Conservation (phyloP, 2,888 invertebrate species). For the Trimorus sp. region DNA sequence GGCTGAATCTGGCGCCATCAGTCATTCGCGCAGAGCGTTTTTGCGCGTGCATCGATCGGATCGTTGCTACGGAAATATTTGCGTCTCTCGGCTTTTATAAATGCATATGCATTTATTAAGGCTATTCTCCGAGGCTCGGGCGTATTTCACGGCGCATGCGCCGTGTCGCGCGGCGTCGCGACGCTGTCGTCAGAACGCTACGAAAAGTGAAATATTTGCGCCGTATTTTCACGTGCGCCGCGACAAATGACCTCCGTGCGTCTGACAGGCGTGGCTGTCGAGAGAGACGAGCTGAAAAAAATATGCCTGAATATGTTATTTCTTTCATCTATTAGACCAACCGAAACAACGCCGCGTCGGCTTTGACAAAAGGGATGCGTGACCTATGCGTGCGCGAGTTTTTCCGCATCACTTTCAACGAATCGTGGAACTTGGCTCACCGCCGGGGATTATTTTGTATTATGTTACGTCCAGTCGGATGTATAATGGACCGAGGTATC, state of each 20-base stretch:
- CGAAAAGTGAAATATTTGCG: constrained; percentile 81
- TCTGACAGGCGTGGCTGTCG: constrained; percentile 76
- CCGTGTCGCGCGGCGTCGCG: constrained; percentile 79
- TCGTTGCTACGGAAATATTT: constrained; percentile 71
- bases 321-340: constrained; percentile 73
- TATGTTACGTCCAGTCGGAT: no score
- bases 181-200: constrained; percentile 80
- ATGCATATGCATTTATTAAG: constrained; percentile 80
- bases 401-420: neutral
- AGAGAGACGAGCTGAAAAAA: constrained; percentile 72
- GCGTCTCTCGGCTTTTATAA: constrained; percentile 77
- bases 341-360: constrained; percentile 49
- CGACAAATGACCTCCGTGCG: constrained; percentile 80
- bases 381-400: constrained; percentile 19
- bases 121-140: constrained; percentile 74
- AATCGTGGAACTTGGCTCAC: no score
- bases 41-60: constrained; percentile 64
- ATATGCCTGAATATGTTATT: constrained; percentile 73
- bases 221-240: constrained; percentile 81
- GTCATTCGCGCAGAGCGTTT: constrained; percentile 58
- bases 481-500: no score
- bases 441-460: no score
- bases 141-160: constrained; percentile 79
- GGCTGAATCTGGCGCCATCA: constrained; percentile 44
- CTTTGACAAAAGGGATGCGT: constrained; percentile 42